Conservation (phyloP, 1,140 invertebrate genomes). For the Drosophila insularis region DNA sequence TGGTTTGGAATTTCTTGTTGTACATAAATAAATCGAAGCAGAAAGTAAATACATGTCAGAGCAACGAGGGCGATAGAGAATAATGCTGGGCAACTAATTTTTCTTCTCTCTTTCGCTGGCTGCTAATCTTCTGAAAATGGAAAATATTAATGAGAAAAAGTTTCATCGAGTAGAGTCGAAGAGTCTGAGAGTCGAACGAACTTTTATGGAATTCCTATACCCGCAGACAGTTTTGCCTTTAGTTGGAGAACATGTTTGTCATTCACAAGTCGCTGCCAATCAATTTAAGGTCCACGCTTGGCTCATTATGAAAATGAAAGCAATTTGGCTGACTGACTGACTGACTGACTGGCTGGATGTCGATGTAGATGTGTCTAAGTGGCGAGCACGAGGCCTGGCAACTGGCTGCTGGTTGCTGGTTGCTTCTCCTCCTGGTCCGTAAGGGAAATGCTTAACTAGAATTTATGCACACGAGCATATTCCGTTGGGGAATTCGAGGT, state of each 20-base stretch:
- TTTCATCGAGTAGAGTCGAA: constrained; percentile 30
- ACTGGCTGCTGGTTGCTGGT: neutral
- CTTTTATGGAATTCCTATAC: constrained; percentile 70
- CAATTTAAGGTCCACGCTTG: constrained; percentile 45
- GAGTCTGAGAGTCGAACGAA: constrained; percentile 5
- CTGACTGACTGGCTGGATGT: constrained; percentile 11
- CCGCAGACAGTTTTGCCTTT: constrained; percentile 35
- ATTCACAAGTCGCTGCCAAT: constrained; percentile 60
- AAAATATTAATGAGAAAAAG: constrained; percentile 79
- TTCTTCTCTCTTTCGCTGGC: constrained; percentile 36
- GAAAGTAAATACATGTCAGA: constrained; percentile 52
- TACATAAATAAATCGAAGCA: constrained; percentile 58
- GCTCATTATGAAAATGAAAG: constrained; percentile 77
- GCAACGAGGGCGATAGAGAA: constrained; percentile 4
- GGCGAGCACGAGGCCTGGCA: neutral
- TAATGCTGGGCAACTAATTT: constrained; percentile 26
- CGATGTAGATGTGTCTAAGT: neutral
- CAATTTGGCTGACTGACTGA: constrained; percentile 36
- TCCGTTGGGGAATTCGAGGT: constrained; percentile 66
- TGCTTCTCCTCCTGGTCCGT: neutral
- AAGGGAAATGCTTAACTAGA: constrained; percentile 43
- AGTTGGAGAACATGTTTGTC: constrained; percentile 49
- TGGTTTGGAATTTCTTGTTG: constrained; percentile 12
- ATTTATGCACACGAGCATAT: constrained; percentile 76
- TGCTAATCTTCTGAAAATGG: constrained; percentile 67